These are phyloP conservation scores for Gryllus bimaculatus DNA, from an alignment of 1,140 invertebrate genomes.

Conservation along the genomic window DNA sequence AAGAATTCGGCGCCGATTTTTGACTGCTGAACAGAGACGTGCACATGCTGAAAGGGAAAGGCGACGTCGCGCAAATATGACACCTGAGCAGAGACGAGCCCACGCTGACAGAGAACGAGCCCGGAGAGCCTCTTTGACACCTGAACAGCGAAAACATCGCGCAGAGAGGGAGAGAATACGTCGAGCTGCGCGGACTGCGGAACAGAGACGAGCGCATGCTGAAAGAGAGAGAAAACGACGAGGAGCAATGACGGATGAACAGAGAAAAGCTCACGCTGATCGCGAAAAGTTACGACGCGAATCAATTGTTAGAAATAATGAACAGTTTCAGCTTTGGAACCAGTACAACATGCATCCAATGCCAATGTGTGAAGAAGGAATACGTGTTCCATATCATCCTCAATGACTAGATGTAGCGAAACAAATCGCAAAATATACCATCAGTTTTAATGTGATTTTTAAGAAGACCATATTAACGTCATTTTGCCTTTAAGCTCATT, in stretches of 20 bases:
- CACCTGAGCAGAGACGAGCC: not conserved
- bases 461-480: too few species aligned
- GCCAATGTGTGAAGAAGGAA: not conserved
- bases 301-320: not conserved
- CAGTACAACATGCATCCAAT: not conserved
- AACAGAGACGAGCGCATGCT: not conserved
- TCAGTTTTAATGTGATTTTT: too few species aligned
- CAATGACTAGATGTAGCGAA: too few species aligned
- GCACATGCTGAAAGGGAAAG: not conserved
- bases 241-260: not conserved
- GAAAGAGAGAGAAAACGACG: not conserved
- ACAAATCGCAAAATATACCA: too few species aligned
- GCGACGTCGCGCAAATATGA: not conserved
- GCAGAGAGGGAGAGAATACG: not conserved
- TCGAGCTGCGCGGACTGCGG: not conserved
- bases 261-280: not conserved
- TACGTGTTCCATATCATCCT: not conserved
- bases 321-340: not conserved
- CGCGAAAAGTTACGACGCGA: not conserved
- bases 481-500: too few species aligned
- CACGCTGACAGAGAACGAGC: not conserved
- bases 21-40: not conserved
- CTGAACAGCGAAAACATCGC: not conserved
- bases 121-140: not conserved
- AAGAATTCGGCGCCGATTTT: not conserved